These are phyloP conservation scores for Adelognathus sp. DNA, from an alignment of 2,888 invertebrate species.

Conservation along the genomic window DNA sequence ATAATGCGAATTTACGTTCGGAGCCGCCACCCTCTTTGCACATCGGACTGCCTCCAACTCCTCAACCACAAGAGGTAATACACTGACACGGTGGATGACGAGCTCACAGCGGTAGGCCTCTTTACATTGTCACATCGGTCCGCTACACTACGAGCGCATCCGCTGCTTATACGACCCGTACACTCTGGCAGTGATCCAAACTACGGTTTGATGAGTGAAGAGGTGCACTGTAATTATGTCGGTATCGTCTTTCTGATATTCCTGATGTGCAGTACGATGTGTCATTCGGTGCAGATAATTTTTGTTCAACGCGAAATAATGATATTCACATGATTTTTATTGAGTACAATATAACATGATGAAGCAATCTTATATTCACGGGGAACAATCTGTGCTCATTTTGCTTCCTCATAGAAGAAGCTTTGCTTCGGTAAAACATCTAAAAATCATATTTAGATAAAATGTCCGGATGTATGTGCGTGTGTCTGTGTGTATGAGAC, in stretches of 20 bases:
- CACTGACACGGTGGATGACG: constrained; percentile 26
- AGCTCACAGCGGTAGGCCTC: constrained; percentile 12
- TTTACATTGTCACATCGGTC: constrained; percentile 9
- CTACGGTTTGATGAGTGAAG: constrained; percentile 38
- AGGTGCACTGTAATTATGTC: constrained; percentile 1
- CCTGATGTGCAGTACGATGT: too few relatives aligned
- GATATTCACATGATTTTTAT: too few relatives aligned
- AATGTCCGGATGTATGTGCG: too few relatives aligned
- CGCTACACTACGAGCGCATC: constrained; percentile 1
- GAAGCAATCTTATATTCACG: too few relatives aligned
- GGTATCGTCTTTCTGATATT: not conserved
- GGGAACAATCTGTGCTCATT: too few relatives aligned
- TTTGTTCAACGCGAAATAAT: too few relatives aligned
- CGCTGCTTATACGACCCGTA: constrained; percentile 9
- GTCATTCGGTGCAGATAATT: too few relatives aligned
- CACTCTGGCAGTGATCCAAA: constrained; percentile 60
- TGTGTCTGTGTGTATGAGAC: too few relatives aligned
- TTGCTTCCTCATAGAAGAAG: too few relatives aligned
- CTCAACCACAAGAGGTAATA: constrained; percentile 36
- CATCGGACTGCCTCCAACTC: constrained; percentile 10
- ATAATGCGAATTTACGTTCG: constrained; percentile 70
- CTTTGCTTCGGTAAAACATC: too few relatives aligned
- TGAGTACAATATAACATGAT: too few relatives aligned
- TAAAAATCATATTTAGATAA: too few relatives aligned
- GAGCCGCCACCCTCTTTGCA: constrained; percentile 48